A percentile compares a stretch with the other conserved stretches of the same genome.
Conservation (phyloP, 2,113 vertebrate genomes). For the Amazona guildingii region DNA sequence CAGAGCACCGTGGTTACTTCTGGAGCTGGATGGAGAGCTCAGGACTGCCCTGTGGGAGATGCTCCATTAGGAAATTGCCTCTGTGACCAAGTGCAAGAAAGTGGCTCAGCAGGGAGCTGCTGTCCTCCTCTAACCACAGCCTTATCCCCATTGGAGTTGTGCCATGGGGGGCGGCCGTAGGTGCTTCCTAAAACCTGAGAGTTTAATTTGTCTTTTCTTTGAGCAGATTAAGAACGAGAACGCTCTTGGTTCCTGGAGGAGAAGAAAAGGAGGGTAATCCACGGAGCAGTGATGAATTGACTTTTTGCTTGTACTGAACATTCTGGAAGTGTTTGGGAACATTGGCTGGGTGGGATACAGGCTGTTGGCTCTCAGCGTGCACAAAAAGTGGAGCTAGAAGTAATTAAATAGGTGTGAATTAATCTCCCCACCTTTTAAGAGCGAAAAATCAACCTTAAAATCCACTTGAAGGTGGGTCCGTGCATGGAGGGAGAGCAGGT, state of each 20-base stretch:
- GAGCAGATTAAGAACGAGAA: not conserved
- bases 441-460: not conserved
- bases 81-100: not conserved
- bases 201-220: not conserved
- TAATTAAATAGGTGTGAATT: slow-evolving; percentile 14
- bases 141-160: not conserved
- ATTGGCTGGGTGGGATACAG: not conserved
- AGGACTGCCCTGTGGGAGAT: not conserved
- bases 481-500: fast-evolving
- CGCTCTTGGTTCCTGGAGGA: not conserved
- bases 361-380: not conserved
- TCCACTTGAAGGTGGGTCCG: not conserved
- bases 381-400: not conserved
- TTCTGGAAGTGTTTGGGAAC: slow-evolving; percentile 38
- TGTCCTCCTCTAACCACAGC: not conserved
- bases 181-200: not conserved
- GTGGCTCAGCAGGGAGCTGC: not conserved
- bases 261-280: not conserved
- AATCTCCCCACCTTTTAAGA: not conserved
- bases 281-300: slow-evolving; percentile 13
- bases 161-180: not conserved
- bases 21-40: not conserved
- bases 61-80: slow-evolving; percentile 51
- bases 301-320: slow-evolving; percentile 34
- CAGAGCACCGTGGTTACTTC: not conserved